Conservation (phyloP, 2,888 invertebrate genomes). For the Cactoblastis cactorum region DNA sequence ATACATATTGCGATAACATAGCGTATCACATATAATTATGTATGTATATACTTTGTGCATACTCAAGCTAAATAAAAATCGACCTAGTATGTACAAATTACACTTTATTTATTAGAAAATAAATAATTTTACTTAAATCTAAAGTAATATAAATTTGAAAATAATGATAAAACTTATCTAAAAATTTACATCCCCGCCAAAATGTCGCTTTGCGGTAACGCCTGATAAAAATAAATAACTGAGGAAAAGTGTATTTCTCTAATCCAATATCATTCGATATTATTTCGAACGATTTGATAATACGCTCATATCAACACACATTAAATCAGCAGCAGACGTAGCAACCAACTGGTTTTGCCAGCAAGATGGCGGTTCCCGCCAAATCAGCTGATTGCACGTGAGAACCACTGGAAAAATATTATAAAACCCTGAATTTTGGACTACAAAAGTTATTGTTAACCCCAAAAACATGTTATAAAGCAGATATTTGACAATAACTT, state of each 20-base stretch:
- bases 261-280: not conserved
- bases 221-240: not conserved
- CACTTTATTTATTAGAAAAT: too few species aligned
- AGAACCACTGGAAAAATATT: constrained; percentile 21
- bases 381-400: constrained; percentile 37
- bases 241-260: too few species aligned
- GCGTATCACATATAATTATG: too few species aligned
- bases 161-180: too few species aligned
- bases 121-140: too few species aligned
- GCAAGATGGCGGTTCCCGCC: constrained; percentile 32
- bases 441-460: constrained; percentile 26
- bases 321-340: constrained; percentile 16
- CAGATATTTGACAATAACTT: constrained; percentile 28
- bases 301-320: constrained; percentile 11
- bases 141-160: too few species aligned
- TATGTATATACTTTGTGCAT: too few species aligned
- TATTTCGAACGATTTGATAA: constrained; percentile 2
- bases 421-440: constrained; percentile 15
- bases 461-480: constrained; percentile 28
- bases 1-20: too few species aligned
- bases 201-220: too few species aligned
- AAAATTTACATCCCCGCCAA: too few species aligned
- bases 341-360: constrained; percentile 20
- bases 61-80: too few species aligned
- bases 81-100: too few species aligned